Base-by-base conservation (phyloP, 1,140 invertebrate genomes). In the Macrosteles quadrilineatus region DNA sequence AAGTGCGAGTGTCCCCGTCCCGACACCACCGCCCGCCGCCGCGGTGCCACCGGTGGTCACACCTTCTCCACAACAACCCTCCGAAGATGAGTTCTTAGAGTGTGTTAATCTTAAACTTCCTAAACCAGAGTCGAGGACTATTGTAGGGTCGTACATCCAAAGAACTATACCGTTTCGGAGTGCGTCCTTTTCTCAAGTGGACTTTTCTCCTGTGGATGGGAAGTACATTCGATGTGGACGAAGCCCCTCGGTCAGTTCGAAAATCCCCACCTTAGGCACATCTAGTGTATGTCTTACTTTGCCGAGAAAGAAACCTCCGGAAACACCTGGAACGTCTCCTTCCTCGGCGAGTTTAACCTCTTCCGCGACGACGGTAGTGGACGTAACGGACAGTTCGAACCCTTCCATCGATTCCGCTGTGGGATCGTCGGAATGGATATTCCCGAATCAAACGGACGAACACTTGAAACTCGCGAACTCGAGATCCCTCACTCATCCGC, bases 171-270 rank as follows among this genome's bases (percentile, higher is more conserved):
- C 90, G 1, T 91, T 88, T 73, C 84, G 92, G 29, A 93, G 91
- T 75, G 91, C 91, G 3, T 94, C 92, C 11, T 93, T 94, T 75
- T 91, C 91, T 0, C 91, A 93, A 79, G 90, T 91, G 45, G 91
- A 93, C 77, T 90, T 87, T 74, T 77, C 75, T 0, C 75, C 78
- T 0, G 72, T 71, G 6, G 80, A 82, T 19, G 80, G 80, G 11
- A 81, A 82, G 62, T 81, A 82, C 68, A 73, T 77, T 17, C 70
- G 77, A 23, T 69, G 45, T 47, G 55, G 55, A 31, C 12, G 70
- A n/a, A 67, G 53, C n/a, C 17, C 71, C 17, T 40, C 67, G 11
- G 21, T 32, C 30, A 47, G 64, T 65, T 17, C 47, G 27, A 36
- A 68, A 63, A 31, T 47, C 1, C 36, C 53, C 6, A 2, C 53